Percentiles rank a stretch among this genome's conserved stretches.
These are phyloP conservation scores for Tridacna crocea DNA, from an alignment of 2,888 invertebrate genomes.

Conservation along the genomic window DNA sequence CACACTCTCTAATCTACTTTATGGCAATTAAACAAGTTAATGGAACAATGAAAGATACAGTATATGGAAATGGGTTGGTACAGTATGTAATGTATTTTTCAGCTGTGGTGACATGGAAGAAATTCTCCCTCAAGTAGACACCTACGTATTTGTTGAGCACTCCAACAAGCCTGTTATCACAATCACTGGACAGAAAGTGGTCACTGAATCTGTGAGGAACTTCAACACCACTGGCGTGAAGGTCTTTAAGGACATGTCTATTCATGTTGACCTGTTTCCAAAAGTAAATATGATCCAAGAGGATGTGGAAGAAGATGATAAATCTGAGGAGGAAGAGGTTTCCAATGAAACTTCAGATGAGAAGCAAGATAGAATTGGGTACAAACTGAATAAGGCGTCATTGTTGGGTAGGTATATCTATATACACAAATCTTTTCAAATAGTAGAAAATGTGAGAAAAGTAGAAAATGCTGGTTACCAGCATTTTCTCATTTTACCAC, in stretches of 20 bases:
- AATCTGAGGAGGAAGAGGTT: slow-evolving; percentile 48
- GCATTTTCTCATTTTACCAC: too few species aligned
- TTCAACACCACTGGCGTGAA: slow-evolving; percentile 93
- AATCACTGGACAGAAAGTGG: slow-evolving; percentile 87
- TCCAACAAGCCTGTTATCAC: slow-evolving; percentile 93
- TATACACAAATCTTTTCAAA: too few species aligned
- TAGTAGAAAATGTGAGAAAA: too few species aligned
- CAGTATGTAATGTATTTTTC: slow-evolving; percentile 35
- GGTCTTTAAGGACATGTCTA: slow-evolving; percentile 91
- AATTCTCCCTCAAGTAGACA: slow-evolving; percentile 86
- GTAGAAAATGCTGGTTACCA: too few species aligned
- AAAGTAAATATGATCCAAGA: slow-evolving; percentile 70
- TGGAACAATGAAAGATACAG: neutral
- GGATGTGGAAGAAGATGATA: slow-evolving; percentile 35
- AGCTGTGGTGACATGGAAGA: slow-evolving; percentile 73
- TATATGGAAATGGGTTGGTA: neutral
- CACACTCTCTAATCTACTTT: too few species aligned
- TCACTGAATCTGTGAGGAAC: slow-evolving; percentile 38
- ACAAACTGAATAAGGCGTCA: slow-evolving; percentile 64
- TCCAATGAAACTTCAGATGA: slow-evolving; percentile 49
- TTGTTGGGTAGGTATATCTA: slow-evolving; percentile 69
- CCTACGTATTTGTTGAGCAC: slow-evolving; percentile 94
- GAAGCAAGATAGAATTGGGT: slow-evolving; percentile 60
- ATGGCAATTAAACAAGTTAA: neutral
- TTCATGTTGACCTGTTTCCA: slow-evolving; percentile 84